phyloP scores from a whole-genome alignment of 2,113 vertebrate species.

The Engraulis encrasicolus region DNA sequence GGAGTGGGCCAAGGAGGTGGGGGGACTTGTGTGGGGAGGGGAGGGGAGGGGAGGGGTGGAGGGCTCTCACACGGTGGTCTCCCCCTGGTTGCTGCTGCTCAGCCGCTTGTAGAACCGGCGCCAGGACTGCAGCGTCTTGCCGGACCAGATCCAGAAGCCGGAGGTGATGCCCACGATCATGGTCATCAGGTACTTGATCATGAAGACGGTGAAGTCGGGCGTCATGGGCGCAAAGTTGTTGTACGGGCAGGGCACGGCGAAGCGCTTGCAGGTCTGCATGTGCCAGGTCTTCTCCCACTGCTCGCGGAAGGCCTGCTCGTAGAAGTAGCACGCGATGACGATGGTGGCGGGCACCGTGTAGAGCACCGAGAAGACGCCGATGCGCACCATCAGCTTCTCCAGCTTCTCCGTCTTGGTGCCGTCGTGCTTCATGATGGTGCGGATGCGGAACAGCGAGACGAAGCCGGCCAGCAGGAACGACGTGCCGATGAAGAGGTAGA shows the following conservation, averaged over 20 bases:
- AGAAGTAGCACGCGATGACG: conserved; percentile 89
- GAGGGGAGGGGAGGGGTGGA: too few species aligned
- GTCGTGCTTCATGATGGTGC: conserved; percentile 92
- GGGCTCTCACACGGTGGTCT: conserved; percentile 86
- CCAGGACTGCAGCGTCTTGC: conserved; percentile 93
- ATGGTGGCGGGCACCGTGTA: conserved; percentile 87
- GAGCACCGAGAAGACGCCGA: conserved; percentile 87
- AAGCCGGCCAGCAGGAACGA: conserved; percentile 91
- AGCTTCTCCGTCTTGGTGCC: too few species aligned
- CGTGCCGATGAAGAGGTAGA: conserved; percentile 90
- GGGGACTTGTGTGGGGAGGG: too few species aligned
- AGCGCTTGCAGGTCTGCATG: conserved; percentile 86
- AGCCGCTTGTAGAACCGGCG: conserved; percentile 86
- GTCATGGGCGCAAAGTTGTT: conserved; percentile 81
- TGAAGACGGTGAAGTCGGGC: conserved; percentile 90
- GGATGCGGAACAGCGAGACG: conserved; percentile 87
- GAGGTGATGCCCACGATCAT: conserved; percentile 93
- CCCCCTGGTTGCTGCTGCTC: conserved; percentile 81
- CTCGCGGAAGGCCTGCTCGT: conserved; percentile 87
- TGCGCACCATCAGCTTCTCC: conserved; percentile 92
- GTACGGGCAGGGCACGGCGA: conserved; percentile 83
- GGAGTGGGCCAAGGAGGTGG: too few species aligned
- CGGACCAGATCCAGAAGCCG: conserved; percentile 94
- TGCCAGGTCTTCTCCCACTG: conserved; percentile 92
- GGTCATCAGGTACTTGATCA: conserved; percentile 96